Evolutionary conservation across 2,113 vertebrate genomes (phyloP).

Genomic region (Mungos mungo): DNA sequence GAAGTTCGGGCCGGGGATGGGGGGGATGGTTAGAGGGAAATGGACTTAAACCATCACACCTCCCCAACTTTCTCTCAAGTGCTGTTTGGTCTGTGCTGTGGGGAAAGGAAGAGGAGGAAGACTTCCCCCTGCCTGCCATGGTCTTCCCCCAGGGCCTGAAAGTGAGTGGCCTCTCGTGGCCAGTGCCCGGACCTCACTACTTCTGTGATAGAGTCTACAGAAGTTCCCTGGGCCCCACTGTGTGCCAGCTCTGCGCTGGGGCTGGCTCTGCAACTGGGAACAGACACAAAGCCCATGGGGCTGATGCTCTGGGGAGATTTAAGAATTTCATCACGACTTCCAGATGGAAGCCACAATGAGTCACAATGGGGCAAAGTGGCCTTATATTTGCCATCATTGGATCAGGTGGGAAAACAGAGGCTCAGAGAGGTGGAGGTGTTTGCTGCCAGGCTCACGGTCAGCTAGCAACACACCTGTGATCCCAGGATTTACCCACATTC

Average conservation of each 20-base stretch:
- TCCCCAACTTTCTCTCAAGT: neutral
- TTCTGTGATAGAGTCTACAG: neutral
- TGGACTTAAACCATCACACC: neutral
- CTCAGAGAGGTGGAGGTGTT: neutral
- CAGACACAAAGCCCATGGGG: neutral
- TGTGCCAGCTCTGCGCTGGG: neutral
- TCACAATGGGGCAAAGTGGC: neutral
- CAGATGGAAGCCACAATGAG: neutral
- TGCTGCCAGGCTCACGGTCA: neutral
- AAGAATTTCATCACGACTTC: neutral
- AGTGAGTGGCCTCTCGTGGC: fast-evolving
- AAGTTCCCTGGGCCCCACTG: fast-evolving
- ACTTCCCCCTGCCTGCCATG: neutral
- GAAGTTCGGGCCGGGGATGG: neutral
- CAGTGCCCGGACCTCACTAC: fast-evolving
- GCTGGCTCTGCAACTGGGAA: neutral
- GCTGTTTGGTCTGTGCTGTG: neutral
- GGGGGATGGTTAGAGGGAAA: neutral
- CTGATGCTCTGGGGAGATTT: neutral
- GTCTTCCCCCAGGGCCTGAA: neutral
- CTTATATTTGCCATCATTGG: neutral
- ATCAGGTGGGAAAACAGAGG: neutral
- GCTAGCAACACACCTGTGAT: neutral
- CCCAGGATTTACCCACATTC: neutral
- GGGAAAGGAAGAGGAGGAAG: neutral